Percentiles rank a stretch among this genome's conserved stretches.
These are phyloP conservation scores for Cheilosia grossa DNA, from an alignment of 2,888 invertebrate genomes.

Conservation along the genomic window DNA sequence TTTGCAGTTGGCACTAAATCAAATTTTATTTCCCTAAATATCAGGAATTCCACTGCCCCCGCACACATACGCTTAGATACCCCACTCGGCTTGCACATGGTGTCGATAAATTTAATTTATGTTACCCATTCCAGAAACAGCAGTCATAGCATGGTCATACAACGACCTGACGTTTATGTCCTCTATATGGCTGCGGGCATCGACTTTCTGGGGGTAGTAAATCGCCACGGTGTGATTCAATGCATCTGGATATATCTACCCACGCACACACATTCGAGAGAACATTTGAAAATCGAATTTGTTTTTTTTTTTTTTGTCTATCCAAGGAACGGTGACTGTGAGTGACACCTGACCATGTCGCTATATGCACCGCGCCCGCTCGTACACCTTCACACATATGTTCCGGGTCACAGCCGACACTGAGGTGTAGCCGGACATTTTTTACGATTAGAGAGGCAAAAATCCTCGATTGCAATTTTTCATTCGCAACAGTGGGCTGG, in stretches of 20 bases:
- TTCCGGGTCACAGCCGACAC: slow-evolving; percentile 50
- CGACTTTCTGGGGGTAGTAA: slow-evolving; percentile 32
- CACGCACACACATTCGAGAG: slow-evolving; percentile 11
- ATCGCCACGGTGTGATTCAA: slow-evolving; percentile 38
- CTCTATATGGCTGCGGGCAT: slow-evolving; percentile 35
- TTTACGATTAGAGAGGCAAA: slow-evolving; percentile 70
- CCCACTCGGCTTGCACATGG: slow-evolving; percentile 78
- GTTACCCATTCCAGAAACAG: slow-evolving; percentile 50
- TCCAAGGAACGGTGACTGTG: slow-evolving; percentile 51
- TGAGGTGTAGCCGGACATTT: slow-evolving; percentile 60
- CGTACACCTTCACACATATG: slow-evolving; percentile 62
- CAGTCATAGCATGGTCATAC: slow-evolving; percentile 48
- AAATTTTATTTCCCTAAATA: slow-evolving; percentile 81
- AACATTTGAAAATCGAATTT: slow-evolving; percentile 53
- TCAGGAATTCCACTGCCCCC: slow-evolving; percentile 60
- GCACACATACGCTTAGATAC: slow-evolving; percentile 11
- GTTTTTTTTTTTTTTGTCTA: slow-evolving; percentile 48
- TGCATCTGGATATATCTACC: slow-evolving; percentile 31
- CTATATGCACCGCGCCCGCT: slow-evolving; percentile 4
- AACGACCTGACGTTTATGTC: slow-evolving; percentile 58
- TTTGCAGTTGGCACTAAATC: slow-evolving; percentile 80
- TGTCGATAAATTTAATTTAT: slow-evolving; percentile 83
- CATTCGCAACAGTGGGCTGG: slow-evolving; percentile 53
- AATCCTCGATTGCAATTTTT: slow-evolving; percentile 66
- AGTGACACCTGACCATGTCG: slow-evolving; percentile 69